phyloP scores from a whole-genome alignment of 2,888 invertebrate species.

The Pantelozetes paolii region DNA sequence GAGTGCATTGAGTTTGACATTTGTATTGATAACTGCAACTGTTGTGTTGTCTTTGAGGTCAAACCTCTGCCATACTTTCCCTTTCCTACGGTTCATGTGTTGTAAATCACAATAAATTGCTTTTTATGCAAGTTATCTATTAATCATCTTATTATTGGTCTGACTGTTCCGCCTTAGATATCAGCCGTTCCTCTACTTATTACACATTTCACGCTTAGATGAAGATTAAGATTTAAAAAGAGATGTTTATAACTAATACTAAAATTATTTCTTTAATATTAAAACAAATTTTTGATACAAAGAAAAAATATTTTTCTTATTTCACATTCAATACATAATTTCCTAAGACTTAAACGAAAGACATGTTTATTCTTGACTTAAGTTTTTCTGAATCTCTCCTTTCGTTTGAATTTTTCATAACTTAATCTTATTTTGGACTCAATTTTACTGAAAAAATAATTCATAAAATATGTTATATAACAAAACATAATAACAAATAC shows the following conservation, averaged over 20 bases:
- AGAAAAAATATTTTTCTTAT: no score
- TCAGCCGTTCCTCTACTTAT: constrained; percentile 1
- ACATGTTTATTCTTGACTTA: not conserved
- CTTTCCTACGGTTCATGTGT: not conserved
- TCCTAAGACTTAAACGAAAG: not conserved
- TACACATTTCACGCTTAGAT: constrained; percentile 23
- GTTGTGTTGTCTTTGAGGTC: not conserved
- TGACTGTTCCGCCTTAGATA: constrained; percentile 7
- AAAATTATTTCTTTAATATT: no score
- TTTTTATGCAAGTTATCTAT: constrained; percentile 28
- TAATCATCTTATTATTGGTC: constrained; percentile 28
- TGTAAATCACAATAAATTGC: constrained; percentile 29
- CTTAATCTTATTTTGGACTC: no score
- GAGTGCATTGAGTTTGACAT: constrained; percentile 1
- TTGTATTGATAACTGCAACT: constrained; percentile 19
- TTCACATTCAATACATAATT: not conserved
- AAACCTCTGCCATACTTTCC: not conserved
- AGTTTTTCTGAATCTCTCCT: not conserved
- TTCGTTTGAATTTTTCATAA: no score
- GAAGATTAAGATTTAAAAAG: not conserved
- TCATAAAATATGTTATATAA: not conserved
- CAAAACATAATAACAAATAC: no score
- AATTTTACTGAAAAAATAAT: not conserved
- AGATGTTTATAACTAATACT: no score
- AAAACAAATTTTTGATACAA: no score